Evolutionary conservation across 2,797 vertebrate species (phyloP).

Genomic region (Acanthurus tractus): DNA sequence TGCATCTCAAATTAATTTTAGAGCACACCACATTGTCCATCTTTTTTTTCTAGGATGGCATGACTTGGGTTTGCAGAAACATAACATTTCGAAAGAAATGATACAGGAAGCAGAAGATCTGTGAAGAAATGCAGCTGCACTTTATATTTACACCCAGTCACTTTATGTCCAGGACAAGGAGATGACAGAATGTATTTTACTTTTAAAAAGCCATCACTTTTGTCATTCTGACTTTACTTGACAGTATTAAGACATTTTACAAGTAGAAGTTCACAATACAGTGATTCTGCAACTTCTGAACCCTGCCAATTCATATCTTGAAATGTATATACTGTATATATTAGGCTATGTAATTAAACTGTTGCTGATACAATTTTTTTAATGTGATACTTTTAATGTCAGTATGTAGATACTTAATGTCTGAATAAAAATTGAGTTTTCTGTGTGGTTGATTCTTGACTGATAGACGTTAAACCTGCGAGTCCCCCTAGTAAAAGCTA

Average conservation of each 20-base stretch:
- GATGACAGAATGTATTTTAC: background rate
- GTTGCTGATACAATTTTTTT: slow-evolving; percentile 34
- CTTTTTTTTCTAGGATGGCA: slow-evolving; percentile 81
- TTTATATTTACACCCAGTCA: slow-evolving; percentile 27
- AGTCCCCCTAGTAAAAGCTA: slow-evolving; percentile 49
- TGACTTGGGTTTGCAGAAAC: slow-evolving; percentile 87
- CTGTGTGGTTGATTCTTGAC: slow-evolving; percentile 10
- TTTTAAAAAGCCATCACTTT: background rate
- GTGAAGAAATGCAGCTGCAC: slow-evolving; percentile 41
- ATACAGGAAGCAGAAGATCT: slow-evolving; percentile 17
- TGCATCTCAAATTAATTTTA: background rate
- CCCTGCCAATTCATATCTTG: background rate
- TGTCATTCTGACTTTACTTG: background rate
- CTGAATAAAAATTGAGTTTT: slow-evolving; percentile 34
- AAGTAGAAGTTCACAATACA: slow-evolving; percentile 5
- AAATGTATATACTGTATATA: slow-evolving; percentile 69
- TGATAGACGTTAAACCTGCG: slow-evolving; percentile 11
- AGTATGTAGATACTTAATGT: slow-evolving; percentile 5
- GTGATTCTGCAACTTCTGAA: slow-evolving; percentile 6
- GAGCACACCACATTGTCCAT: background rate
- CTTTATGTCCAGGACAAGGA: slow-evolving; percentile 10
- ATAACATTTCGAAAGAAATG: slow-evolving; percentile 79
- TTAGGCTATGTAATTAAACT: slow-evolving; percentile 13
- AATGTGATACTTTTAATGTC: slow-evolving; percentile 17
- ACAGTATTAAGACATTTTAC: slow-evolving; percentile 12